Conservation (phyloP, 1,140 invertebrate genomes). For the Scaptomyza graminum region DNA sequence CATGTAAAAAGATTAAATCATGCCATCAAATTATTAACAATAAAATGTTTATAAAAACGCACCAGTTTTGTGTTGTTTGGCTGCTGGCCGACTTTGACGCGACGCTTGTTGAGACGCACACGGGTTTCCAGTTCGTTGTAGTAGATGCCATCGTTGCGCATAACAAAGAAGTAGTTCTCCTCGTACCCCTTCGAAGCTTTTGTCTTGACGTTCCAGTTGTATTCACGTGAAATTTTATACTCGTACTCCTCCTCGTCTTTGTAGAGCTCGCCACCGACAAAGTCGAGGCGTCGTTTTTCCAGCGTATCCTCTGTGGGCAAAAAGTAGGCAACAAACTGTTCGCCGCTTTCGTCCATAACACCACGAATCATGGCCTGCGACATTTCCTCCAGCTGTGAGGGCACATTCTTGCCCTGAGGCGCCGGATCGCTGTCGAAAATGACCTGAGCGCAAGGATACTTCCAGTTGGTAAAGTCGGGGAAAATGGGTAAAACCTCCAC, state of each 20-base stretch:
- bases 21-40: no score
- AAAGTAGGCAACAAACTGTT: slow-evolving; percentile 99
- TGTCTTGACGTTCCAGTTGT: slow-evolving; percentile 99
- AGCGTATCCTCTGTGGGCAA: slow-evolving; percentile 97
- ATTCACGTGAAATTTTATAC: slow-evolving; percentile 97
- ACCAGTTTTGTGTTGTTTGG: slow-evolving; percentile 86
- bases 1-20: neutral
- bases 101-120: slow-evolving; percentile 95
- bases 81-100: slow-evolving; percentile 90
- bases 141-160: slow-evolving; percentile 95
- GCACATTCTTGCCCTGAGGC: slow-evolving; percentile 91
- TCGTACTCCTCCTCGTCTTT: slow-evolving; percentile 96
- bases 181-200: slow-evolving; percentile 99
- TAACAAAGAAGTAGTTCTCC: slow-evolving; percentile 99
- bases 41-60: slow-evolving; percentile 7
- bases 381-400: slow-evolving; percentile 97
- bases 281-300: slow-evolving; percentile 93
- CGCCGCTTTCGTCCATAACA: slow-evolving; percentile 99
- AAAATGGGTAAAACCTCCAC: slow-evolving; percentile 95
- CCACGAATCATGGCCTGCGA: slow-evolving; percentile 99
- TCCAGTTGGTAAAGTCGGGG: slow-evolving; percentile 98
- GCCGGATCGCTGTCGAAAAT: slow-evolving; percentile 99
- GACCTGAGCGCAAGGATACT: slow-evolving; percentile 98
- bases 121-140: slow-evolving; percentile 99
- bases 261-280: slow-evolving; percentile 91